These are phyloP conservation scores for Camptogramma bilineatum DNA, from an alignment of 2,888 invertebrate species.

Conservation along the genomic window DNA sequence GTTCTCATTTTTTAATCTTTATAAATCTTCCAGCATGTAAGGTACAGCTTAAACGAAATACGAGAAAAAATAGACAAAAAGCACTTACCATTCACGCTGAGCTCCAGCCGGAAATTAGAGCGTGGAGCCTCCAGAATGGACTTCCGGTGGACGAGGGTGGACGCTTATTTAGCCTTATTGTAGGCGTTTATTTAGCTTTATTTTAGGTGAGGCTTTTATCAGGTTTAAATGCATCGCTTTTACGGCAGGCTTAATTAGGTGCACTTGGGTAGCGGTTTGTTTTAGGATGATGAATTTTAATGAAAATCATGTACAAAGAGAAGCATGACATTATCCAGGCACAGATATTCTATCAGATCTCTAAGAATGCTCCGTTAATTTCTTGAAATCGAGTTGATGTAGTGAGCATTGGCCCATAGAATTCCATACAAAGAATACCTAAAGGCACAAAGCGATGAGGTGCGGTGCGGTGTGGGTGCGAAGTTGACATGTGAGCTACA, in stretches of 20 bases:
- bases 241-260: slow-evolving; percentile 17
- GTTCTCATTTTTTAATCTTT: neutral
- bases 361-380: no score
- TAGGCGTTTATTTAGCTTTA: slow-evolving; percentile 59
- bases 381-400: no score
- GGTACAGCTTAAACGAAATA: slow-evolving; percentile 32
- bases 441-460: no score
- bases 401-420: no score
- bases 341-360: no score
- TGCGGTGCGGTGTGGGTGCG: no score
- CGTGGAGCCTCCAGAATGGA: slow-evolving; percentile 63
- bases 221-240: slow-evolving; percentile 44
- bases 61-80: slow-evolving; percentile 43
- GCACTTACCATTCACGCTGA: slow-evolving; percentile 53
- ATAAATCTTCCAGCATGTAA: slow-evolving; percentile 17
- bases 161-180: slow-evolving; percentile 64
- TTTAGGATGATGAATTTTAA: neutral
- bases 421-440: no score
- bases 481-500: no score
- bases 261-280: neutral
- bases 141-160: slow-evolving; percentile 56
- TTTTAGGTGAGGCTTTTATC: slow-evolving; percentile 46
- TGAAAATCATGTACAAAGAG: neutral
- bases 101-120: slow-evolving; percentile 66
- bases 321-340: no score